Conservation (phyloP, 2,888 invertebrate species). For the Agriotes lineatus region DNA sequence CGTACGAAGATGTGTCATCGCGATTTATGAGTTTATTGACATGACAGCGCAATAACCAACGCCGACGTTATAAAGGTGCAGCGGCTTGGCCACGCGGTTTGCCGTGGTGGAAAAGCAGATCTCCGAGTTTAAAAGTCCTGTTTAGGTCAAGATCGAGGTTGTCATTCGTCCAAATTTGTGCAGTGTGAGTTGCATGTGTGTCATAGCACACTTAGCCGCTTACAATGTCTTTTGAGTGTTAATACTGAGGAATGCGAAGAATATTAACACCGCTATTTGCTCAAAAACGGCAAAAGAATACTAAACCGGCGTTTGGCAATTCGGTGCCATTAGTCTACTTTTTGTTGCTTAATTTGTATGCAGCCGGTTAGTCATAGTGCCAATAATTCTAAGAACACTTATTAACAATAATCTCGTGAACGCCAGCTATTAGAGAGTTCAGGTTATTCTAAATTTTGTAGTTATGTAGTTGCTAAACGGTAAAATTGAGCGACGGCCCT, state of each 20-base stretch:
- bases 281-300: conserved; percentile 28
- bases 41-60: too few relatives aligned
- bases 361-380: conserved; percentile 36
- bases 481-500: conserved; percentile 5
- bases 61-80: too few relatives aligned
- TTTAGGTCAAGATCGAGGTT: conserved; percentile 58
- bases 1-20: too few relatives aligned
- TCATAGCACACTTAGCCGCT: conserved; percentile 37
- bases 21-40: too few relatives aligned
- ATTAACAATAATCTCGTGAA: neutral
- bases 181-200: conserved; percentile 47
- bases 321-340: conserved; percentile 13
- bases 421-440: conserved; percentile 12
- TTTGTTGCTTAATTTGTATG: conserved; percentile 33
- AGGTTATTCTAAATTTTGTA: conserved; percentile 1
- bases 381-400: conserved; percentile 29
- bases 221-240: conserved; percentile 25
- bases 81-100: too few relatives aligned
- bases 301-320: conserved; percentile 12
- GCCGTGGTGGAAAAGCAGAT: conserved; percentile 31
- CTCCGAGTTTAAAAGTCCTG: conserved; percentile 59
- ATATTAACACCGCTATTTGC: conserved; percentile 22
- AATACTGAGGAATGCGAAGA: conserved; percentile 34
- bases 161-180: conserved; percentile 48
- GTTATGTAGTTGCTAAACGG: conserved; percentile 10